A percentile compares a stretch with the other conserved stretches of the same genome.
These are phyloP conservation scores for Phragmatobia fuliginosa DNA, from an alignment of 2,888 invertebrate species.

Conservation along the genomic window DNA sequence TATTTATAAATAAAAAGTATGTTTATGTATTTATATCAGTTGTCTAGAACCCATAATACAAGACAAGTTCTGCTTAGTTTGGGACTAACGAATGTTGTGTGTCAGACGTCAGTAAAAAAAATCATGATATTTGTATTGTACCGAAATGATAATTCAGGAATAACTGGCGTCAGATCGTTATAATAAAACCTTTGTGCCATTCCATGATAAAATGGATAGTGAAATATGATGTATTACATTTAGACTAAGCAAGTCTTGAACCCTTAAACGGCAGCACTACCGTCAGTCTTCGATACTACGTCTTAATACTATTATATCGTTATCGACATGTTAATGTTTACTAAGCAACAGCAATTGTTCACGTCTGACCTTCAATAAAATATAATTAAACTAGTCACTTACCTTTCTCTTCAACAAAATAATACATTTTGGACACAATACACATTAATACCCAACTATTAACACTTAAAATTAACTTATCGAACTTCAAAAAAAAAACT, in stretches of 20 bases:
- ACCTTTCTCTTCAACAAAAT: constrained; percentile 23
- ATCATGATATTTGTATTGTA: no score
- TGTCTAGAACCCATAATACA: no score
- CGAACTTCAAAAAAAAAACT: neutral
- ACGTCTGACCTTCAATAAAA: neutral
- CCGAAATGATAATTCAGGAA: no score
- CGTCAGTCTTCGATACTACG: neutral
- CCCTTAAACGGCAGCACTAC: neutral
- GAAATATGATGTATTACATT: neutral
- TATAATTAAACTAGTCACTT: neutral
- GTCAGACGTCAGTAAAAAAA: no score
- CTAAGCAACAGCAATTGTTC: neutral
- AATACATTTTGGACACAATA: constrained; percentile 19
- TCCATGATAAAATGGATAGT: no score
- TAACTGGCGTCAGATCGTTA: neutral
- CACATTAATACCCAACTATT: neutral
- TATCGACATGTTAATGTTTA: neutral
- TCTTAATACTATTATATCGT: neutral
- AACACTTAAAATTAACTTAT: neutral
- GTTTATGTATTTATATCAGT: no score
- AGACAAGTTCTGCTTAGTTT: no score
- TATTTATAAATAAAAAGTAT: no score
- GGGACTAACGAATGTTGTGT: no score
- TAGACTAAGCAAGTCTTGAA: neutral
- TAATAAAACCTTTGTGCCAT: neutral